A percentile compares a stretch with the other conserved stretches of the same genome.
These are phyloP conservation scores for Rhinophrynus dorsalis DNA, from an alignment of 2,797 vertebrate genomes.

Conservation along the genomic window DNA sequence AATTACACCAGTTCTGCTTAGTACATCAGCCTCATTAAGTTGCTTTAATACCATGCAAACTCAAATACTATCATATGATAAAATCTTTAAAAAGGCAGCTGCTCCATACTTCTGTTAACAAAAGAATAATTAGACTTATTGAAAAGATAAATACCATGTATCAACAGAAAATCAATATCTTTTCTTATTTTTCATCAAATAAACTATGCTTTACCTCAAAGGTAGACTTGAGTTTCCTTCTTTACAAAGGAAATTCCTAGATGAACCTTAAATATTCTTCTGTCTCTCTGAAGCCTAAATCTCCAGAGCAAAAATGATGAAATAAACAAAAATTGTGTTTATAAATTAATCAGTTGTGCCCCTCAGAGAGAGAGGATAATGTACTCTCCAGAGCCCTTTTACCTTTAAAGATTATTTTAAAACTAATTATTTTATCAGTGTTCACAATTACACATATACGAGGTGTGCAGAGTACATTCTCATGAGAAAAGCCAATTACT, in stretches of 20 bases:
- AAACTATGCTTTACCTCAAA: slow-evolving; percentile 20
- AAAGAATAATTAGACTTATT: background rate
- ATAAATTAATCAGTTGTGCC: slow-evolving; percentile 3
- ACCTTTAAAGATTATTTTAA: background rate
- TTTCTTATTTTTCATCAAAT: background rate
- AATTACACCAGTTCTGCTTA: too few species aligned
- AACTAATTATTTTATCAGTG: background rate
- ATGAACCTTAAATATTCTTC: slow-evolving; percentile 5
- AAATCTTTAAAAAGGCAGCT: background rate
- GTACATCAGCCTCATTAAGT: too few species aligned
- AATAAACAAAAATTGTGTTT: slow-evolving; percentile 8
- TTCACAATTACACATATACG: background rate
- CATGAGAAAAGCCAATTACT: background rate
- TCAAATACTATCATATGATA: too few species aligned
- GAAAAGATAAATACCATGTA: background rate
- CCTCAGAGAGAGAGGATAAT: background rate
- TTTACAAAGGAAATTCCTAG: background rate
- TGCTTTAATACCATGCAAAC: too few species aligned
- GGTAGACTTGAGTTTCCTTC: background rate
- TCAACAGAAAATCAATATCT: background rate
- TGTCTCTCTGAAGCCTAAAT: background rate
- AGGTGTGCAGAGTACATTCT: background rate
- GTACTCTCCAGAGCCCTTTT: background rate
- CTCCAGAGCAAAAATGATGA: background rate
- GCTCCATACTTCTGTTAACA: background rate